Evolutionary conservation across 2,888 invertebrate genomes (phyloP).

Genomic region (Caenorhabditis sulstoni): DNA sequence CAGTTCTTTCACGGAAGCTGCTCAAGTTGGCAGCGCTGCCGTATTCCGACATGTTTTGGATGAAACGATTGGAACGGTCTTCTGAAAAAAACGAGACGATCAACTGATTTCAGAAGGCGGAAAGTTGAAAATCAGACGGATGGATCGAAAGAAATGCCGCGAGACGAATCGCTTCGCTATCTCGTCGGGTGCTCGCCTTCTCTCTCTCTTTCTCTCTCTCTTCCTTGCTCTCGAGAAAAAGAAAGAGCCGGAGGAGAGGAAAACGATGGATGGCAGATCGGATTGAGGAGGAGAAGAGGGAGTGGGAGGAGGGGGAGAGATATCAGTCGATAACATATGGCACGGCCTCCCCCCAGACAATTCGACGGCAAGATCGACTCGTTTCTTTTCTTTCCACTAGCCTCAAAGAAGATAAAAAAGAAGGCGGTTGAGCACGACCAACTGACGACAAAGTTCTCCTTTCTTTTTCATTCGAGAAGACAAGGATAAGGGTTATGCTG

Average conservation of each 20-base stretch:
- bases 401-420: constrained; percentile 14
- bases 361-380: background rate
- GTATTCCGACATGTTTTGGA: constrained; percentile 67
- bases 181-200: constrained; percentile 19
- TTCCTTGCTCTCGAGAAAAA: no score
- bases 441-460: background rate
- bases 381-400: constrained; percentile 6
- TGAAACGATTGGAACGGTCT: constrained; percentile 19
- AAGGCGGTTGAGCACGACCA: constrained; percentile 7
- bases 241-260: constrained; percentile 27
- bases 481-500: background rate
- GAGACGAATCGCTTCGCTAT: constrained; percentile 29
- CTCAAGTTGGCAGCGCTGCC: constrained; percentile 72
- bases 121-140: constrained; percentile 12
- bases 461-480: background rate
- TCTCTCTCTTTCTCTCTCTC: constrained; percentile 26
- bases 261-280: constrained; percentile 38
- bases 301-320: constrained; percentile 57
- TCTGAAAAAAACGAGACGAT: constrained; percentile 1
- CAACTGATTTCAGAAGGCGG: no score
- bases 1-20: constrained; percentile 64
- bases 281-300: constrained; percentile 16
- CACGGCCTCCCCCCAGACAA: constrained; percentile 45
- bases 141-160: constrained; percentile 33
- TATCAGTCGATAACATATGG: constrained; percentile 60